Base-by-base conservation (phyloP, 2,797 vertebrate genomes). In the Malurus splendens region DNA sequence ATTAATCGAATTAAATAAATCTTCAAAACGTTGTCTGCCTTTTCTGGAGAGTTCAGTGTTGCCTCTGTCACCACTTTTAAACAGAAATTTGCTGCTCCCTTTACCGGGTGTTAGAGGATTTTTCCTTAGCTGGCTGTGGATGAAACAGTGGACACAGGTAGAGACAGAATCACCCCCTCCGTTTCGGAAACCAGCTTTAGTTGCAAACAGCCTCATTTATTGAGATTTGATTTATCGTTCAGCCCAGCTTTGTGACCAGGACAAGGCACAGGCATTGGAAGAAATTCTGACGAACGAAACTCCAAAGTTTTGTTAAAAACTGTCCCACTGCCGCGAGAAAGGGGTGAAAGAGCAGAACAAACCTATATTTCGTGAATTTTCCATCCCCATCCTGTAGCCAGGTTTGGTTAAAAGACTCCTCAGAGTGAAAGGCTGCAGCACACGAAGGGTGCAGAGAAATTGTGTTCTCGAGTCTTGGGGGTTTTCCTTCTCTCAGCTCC, bases 361-460 rank as follows among this genome's bases (percentile, higher is more conserved):
- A 82, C 54, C 48, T 22, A 0, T 4, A 30, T 78, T 61, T 48
- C 48, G 12, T 56, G 45, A 38, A 1, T 68, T 65, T 90, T 50
- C 57, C 65, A 33, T 20, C 67, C 59, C 56, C 0, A 0, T 81
- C 48, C 75, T 25, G 14, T 2, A 19, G 82, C 18, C 39, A 59
- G 79, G 87, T 89, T 90, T 74, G 90, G 64, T 87, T 92, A 57
- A 79, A 90, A 66, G 25, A 64, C 10, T 50, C 18, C 47, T 83
- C 1, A 3, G 38, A 39, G 66, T n/a, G 84, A 90, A 70, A 33
- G 84, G 60, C 75, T 72, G 79, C n/a, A 6, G 61, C 1, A 4
- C 30, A 56, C 86, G 74, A 47, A 81, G 68, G 64, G 38, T 17
- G 4, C 76, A 20, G 78, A 75, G n/a, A 32, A 45, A 77, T 65